Conservation (phyloP, 2,113 vertebrate genomes). For the Ascaphus truei region DNA sequence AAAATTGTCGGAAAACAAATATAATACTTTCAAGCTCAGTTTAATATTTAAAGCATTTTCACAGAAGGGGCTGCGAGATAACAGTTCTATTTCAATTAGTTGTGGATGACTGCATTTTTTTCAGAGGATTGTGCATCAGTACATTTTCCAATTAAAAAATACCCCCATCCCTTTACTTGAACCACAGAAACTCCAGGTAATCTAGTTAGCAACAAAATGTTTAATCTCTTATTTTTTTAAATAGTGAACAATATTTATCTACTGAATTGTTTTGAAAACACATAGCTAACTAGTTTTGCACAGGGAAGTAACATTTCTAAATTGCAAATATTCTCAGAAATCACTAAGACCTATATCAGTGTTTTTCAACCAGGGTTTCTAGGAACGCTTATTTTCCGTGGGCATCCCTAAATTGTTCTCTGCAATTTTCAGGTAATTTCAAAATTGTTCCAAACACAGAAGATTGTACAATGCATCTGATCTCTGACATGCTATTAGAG, state of each 20-base stretch:
- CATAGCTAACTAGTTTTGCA: too few species aligned
- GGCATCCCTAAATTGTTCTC: too few species aligned
- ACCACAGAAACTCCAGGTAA: not conserved
- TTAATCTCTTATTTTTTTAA: not conserved
- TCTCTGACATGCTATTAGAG: too few species aligned
- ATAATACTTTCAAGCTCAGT: not conserved
- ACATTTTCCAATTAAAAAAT: constrained; percentile 36
- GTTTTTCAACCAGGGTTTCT: too few species aligned
- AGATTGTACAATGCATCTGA: too few species aligned
- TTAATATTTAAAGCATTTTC: constrained; percentile 32
- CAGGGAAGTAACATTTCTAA: too few species aligned
- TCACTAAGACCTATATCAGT: too few species aligned
- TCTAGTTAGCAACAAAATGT: not conserved
- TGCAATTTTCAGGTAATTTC: not conserved
- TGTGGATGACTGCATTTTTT: constrained; percentile 37
- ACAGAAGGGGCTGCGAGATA: constrained; percentile 34
- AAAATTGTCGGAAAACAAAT: not conserved
- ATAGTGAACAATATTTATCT: not conserved
- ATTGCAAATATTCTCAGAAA: too few species aligned
- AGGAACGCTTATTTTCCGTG: too few species aligned
- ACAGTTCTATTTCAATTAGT: constrained; percentile 38
- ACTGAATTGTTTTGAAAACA: not conserved
- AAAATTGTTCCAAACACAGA: too few species aligned
- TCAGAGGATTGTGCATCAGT: constrained; percentile 29
- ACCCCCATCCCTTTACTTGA: constrained; percentile 21